Percentiles rank a stretch among this genome's conserved stretches.
phyloP scores from a whole-genome alignment of 2,113 vertebrate genomes.

The Sialia sialis region DNA sequence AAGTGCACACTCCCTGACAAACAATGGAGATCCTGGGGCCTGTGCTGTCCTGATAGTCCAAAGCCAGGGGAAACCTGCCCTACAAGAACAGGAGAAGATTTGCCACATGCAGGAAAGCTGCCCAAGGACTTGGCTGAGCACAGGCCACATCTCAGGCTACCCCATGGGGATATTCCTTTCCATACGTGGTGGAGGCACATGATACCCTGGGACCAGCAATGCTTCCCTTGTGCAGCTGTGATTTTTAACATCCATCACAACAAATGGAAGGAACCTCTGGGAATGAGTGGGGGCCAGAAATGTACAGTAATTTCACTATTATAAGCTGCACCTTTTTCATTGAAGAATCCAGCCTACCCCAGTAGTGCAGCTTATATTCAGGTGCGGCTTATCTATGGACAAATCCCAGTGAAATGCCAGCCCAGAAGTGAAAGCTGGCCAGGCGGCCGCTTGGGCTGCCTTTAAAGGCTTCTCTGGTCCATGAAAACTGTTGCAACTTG shows the following conservation, averaged over 20 bases:
- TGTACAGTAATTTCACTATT: too few relatives aligned
- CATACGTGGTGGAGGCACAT: accelerated
- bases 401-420: too few relatives aligned
- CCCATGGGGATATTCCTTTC: background rate
- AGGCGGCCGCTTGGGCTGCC: too few relatives aligned
- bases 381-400: too few relatives aligned
- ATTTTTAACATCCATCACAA: background rate
- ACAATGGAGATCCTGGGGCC: background rate
- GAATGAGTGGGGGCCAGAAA: background rate
- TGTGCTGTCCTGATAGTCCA: background rate
- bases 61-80: background rate
- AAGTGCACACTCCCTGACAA: background rate
- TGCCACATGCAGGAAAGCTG: background rate
- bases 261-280: background rate
- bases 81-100: background rate
- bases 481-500: too few relatives aligned
- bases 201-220: background rate
- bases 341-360: too few relatives aligned
- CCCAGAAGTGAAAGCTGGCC: too few relatives aligned
- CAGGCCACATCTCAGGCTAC: background rate
- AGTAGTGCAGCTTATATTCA: too few relatives aligned
- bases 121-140: background rate
- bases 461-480: too few relatives aligned
- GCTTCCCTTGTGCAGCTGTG: background rate
- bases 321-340: too few relatives aligned